phyloP scores from a whole-genome alignment of 2,888 invertebrate species.

The Chrysolina oricalcia region DNA sequence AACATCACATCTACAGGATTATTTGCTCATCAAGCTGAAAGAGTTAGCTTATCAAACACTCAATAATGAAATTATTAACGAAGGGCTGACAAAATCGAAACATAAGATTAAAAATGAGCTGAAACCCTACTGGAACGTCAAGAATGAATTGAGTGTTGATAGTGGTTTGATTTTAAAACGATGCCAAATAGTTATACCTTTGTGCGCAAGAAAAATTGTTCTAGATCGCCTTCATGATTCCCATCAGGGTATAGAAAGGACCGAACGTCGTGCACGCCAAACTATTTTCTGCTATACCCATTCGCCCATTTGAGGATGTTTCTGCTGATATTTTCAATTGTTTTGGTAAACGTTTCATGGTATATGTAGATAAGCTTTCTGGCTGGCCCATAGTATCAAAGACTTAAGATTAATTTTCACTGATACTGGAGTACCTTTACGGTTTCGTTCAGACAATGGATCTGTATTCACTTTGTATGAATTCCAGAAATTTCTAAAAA shows the following conservation, averaged over 20 bases:
- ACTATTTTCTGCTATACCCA: not conserved
- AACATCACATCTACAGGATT: not conserved
- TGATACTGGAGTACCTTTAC: slow-evolving; percentile 19
- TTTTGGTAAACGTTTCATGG: not conserved
- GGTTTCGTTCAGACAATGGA: slow-evolving; percentile 3
- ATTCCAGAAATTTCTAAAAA: not conserved
- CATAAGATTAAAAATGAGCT: not conserved
- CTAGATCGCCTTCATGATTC: not conserved
- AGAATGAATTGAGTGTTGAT: not conserved
- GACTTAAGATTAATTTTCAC: not conserved
- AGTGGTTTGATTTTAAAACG: not conserved
- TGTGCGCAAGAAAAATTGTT: not conserved
- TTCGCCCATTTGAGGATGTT: not conserved
- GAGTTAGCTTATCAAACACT: not conserved
- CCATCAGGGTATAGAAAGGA: not conserved
- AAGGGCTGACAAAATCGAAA: not conserved
- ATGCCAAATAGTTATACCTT: not conserved
- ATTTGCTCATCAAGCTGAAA: not conserved
- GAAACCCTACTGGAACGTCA: not conserved
- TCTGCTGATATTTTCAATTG: not conserved
- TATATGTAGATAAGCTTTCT: too few species aligned
- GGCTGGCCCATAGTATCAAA: not conserved
- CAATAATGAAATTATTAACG: not conserved
- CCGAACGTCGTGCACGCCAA: too few species aligned
- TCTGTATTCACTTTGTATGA: not conserved